Percentiles rank a stretch among this genome's conserved stretches.
phyloP scores from a whole-genome alignment of 2,113 vertebrate species.

The Gavia stellata region DNA sequence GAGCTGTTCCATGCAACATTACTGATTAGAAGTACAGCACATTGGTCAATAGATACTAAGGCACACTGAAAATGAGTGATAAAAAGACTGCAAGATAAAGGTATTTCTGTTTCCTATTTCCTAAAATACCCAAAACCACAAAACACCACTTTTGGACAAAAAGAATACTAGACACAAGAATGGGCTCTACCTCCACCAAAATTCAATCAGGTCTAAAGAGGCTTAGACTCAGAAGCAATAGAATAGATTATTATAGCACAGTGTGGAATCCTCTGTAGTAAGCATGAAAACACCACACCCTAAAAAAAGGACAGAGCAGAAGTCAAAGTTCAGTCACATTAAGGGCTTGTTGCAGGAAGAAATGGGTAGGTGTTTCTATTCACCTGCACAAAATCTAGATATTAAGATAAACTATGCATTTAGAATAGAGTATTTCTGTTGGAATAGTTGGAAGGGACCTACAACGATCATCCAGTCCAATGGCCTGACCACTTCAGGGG shows the following conservation, averaged over 20 bases:
- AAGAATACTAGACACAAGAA: not conserved
- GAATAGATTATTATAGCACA: not conserved
- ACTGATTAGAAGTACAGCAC: not conserved
- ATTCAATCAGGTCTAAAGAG: not conserved
- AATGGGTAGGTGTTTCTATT: not conserved
- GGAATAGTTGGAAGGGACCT: not conserved
- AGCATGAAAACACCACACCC: conserved; percentile 11
- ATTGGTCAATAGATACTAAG: not conserved
- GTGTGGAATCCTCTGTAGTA: not conserved
- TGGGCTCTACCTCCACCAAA: not conserved
- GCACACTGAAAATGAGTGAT: not conserved
- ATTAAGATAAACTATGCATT: not conserved
- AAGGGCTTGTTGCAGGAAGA: not conserved
- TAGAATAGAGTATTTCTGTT: not conserved
- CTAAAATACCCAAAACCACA: not conserved
- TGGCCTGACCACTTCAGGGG: not conserved
- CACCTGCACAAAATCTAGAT: not conserved
- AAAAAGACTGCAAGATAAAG: not conserved
- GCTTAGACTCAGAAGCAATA: not conserved
- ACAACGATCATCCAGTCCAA: not conserved
- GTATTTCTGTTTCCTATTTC: not conserved
- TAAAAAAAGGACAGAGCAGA: not conserved
- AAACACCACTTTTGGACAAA: not conserved
- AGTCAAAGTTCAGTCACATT: conserved; percentile 32
- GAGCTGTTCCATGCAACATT: not conserved